Base-by-base conservation (phyloP, 2,888 invertebrate genomes). In the Drosophila eohydei region DNA sequence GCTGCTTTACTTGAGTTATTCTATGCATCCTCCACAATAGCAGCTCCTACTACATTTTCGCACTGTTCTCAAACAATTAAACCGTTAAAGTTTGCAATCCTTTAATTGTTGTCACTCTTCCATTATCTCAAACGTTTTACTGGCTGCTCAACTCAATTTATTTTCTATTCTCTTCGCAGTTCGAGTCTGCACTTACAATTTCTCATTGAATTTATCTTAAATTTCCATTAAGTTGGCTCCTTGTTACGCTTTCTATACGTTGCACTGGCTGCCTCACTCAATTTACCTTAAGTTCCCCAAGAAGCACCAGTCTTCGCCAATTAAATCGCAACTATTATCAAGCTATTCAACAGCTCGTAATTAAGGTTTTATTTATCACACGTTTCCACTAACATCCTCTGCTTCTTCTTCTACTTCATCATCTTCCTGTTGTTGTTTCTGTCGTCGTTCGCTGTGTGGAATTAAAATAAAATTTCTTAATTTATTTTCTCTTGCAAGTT, bases 391-490 rank as follows among this genome's bases (percentile, higher is more conserved):
- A 14, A 43, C 28, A 62, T n/a, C 4, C 12, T 12, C 46, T 26
- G 12, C 9, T 6, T 41, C n/a, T 16, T 44, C 12, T 34, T 34
- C 8, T 8, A 8, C 8, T 34, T 34, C 8, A 2, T 34, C 8
- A 2, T 34, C 2, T 28, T 16, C 3, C 1, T 26, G 41, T 16
- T 41, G 41, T 5, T 11, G 16, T 14, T n/a, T n/a, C n/a, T 36
- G 36, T 50, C 40, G 48, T 34, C 46, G 36, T 30, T 9, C 21
- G 28, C 26, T 26, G 50, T 40, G 50, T 69, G 50, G 3, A 38
- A 32, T 40, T 28, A 16, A 51, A 41, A 51, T 57, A 26, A 40
- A 54, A 26, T 50, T 65, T 77, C 43, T 30, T 26, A 26, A 14
- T 21, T 30, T 63, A 21, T 32, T 21, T 57, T 34, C 40, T 51